Percentiles rank a stretch among this genome's conserved stretches.
Conservation (phyloP, 2,113 vertebrate genomes). For the Argyrosomus japonicus region DNA sequence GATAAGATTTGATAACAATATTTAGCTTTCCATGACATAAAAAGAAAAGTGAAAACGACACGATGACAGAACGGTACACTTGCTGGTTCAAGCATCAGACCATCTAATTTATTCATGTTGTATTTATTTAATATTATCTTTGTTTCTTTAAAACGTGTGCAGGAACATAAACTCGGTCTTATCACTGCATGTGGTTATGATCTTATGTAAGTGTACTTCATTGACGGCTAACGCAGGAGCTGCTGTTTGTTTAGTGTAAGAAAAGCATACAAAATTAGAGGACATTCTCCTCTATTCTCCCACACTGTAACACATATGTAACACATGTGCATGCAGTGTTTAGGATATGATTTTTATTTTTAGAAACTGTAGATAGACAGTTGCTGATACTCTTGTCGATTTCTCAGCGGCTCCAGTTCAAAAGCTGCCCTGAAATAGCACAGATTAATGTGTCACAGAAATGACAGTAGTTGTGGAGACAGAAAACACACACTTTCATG, state of each 20-base stretch:
- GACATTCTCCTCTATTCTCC: slow-evolving; percentile 46
- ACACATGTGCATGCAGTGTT: neutral
- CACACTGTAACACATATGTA: slow-evolving; percentile 1
- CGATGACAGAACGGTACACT: neutral
- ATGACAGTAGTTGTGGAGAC: neutral
- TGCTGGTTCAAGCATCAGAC: neutral
- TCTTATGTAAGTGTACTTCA: slow-evolving; percentile 69
- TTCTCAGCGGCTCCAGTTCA: neutral
- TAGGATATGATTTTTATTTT: slow-evolving; percentile 27
- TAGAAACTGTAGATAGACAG: slow-evolving; percentile 8
- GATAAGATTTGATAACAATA: slow-evolving; percentile 27
- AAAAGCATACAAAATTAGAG: slow-evolving; percentile 45
- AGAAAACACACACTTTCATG: slow-evolving; percentile 4
- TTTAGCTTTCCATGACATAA: slow-evolving; percentile 31
- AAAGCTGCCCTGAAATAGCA: slow-evolving; percentile 1
- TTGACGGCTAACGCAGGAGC: slow-evolving; percentile 20
- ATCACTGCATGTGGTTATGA: slow-evolving; percentile 21
- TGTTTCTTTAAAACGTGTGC: neutral
- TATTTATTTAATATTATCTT: neutral
- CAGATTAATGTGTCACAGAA: slow-evolving; percentile 1
- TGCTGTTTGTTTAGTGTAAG: slow-evolving; percentile 64
- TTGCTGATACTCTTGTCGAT: slow-evolving; percentile 14
- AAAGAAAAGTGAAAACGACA: neutral
- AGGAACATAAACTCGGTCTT: slow-evolving; percentile 30
- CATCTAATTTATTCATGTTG: neutral